Evolutionary conservation across 1,140 invertebrate species (phyloP).

Genomic region (Neodiprion virginianus): DNA sequence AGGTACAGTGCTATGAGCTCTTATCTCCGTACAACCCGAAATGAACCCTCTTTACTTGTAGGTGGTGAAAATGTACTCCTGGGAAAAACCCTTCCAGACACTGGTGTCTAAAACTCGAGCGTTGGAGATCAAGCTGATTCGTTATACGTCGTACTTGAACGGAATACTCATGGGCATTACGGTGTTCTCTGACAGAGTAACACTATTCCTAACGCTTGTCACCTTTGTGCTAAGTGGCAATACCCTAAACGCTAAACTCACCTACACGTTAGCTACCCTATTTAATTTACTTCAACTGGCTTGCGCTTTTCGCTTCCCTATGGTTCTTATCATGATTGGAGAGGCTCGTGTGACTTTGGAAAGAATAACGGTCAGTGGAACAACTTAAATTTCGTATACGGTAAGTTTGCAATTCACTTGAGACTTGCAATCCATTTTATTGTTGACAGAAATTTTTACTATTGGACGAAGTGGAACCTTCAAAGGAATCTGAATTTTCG

Average conservation of each 20-base stretch:
- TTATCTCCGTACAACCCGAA: not conserved
- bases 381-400: not conserved
- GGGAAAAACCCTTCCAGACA: conserved; percentile 74
- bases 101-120: conserved; percentile 64
- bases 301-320: conserved; percentile 75
- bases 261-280: conserved; percentile 69
- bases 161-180: conserved; percentile 74
- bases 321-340: conserved; percentile 71
- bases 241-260: conserved; percentile 71
- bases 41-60: conserved; percentile 35
- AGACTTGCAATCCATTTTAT: not conserved
- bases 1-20: conserved; percentile 56
- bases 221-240: conserved; percentile 73
- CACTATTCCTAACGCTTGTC: conserved; percentile 76
- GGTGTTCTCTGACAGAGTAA: conserved; percentile 75
- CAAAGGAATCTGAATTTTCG: too few species aligned
- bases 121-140: conserved; percentile 73
- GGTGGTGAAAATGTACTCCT: conserved; percentile 83
- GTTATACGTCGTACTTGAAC: conserved; percentile 73
- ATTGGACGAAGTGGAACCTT: too few species aligned
- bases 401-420: not conserved
- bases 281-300: conserved; percentile 71
- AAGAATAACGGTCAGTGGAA: conserved; percentile 54
- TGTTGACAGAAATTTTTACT: too few species aligned
- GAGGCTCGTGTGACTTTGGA: conserved; percentile 74